Evolutionary conservation across 2,888 invertebrate species (phyloP).

Genomic region (Sabatieria punctata): DNA sequence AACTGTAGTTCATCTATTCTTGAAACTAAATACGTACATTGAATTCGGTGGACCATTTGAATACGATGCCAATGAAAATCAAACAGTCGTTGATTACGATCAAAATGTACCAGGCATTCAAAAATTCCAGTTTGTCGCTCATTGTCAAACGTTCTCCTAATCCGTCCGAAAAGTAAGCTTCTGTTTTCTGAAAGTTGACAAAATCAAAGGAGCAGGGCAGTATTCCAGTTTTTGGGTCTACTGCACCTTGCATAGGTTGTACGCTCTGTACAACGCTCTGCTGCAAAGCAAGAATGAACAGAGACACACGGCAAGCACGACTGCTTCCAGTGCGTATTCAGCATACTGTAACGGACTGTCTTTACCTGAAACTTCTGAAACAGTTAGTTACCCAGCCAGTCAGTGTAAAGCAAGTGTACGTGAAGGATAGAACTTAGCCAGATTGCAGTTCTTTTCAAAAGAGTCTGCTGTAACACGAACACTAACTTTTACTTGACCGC

Average conservation of each 20-base stretch:
- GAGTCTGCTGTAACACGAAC: too few relatives aligned
- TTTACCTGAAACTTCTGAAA: too few relatives aligned
- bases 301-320: conserved; percentile 48
- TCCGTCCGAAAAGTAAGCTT: conserved; percentile 44
- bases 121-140: conserved; percentile 67
- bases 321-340: conserved; percentile 60
- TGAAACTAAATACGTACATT: conserved; percentile 41
- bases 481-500: too few relatives aligned
- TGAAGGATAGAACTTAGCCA: too few relatives aligned
- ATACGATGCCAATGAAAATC: conserved; percentile 76
- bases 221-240: too few relatives aligned
- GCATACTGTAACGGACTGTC: too few relatives aligned
- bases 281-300: conserved; percentile 67
- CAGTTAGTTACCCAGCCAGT: too few relatives aligned
- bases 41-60: conserved; percentile 83
- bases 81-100: conserved; percentile 85
- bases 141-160: conserved; percentile 54
- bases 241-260: conserved; percentile 54
- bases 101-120: conserved; percentile 92
- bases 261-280: conserved; percentile 73
- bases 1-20: too few relatives aligned
- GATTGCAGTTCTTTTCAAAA: too few relatives aligned
- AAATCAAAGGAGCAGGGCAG: too few relatives aligned
- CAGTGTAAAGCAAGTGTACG: too few relatives aligned
- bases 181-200: conserved; percentile 39